These are phyloP conservation scores for Rostratula benghalensis DNA, from an alignment of 2,113 vertebrate genomes.

Conservation along the genomic window DNA sequence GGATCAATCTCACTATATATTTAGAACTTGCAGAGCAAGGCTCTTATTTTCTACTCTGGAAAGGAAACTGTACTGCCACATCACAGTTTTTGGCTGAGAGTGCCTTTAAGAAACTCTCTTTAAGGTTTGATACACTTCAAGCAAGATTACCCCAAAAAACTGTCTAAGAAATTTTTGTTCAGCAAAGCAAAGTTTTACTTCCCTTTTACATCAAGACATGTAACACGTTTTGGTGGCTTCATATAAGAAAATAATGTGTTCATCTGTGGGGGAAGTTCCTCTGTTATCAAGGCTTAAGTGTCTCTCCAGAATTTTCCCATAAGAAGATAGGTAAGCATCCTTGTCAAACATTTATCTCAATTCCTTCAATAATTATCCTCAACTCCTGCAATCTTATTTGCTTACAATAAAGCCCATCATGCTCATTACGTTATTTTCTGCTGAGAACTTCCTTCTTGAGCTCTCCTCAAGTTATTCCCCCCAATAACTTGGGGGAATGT, in stretches of 20 bases:
- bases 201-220: rapidly evolving
- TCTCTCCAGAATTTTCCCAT: background rate
- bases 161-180: background rate
- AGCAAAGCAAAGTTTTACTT: background rate
- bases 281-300: background rate
- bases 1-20: background rate
- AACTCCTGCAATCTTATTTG: background rate
- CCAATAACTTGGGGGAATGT: background rate
- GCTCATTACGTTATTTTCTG: background rate
- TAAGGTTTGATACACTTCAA: background rate
- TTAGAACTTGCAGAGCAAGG: background rate
- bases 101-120: background rate
- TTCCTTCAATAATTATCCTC: background rate
- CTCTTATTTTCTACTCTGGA: background rate
- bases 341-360: background rate
- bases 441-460: background rate
- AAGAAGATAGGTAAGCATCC: background rate
- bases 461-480: background rate
- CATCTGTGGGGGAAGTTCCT: background rate
- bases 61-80: background rate
- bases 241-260: background rate
- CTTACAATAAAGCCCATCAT: background rate
- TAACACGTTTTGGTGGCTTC: background rate
- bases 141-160: background rate
- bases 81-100: background rate